phyloP scores from a whole-genome alignment of 2,113 vertebrate species.

The Dromiciops gliroides region DNA sequence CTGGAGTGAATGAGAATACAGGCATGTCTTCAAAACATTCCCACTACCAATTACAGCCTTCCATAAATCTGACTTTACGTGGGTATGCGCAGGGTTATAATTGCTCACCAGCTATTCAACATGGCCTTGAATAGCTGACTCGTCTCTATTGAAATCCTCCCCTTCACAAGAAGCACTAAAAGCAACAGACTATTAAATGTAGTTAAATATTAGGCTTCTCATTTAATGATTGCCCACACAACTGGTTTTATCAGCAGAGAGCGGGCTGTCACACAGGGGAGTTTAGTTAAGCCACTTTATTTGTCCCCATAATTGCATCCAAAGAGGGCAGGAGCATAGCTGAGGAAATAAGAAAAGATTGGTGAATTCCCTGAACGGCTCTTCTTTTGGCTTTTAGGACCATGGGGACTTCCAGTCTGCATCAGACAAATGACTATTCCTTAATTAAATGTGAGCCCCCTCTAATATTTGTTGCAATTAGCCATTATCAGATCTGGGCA shows the following conservation, averaged over 20 bases:
- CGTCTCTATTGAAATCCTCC: constrained; percentile 74
- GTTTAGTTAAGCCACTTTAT: constrained; percentile 82
- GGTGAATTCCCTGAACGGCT: constrained; percentile 82
- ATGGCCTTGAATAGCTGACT: constrained; percentile 70
- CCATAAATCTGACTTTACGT: constrained; percentile 12
- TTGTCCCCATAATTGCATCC: constrained; percentile 89
- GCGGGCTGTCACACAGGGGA: constrained; percentile 83
- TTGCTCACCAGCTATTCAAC: constrained; percentile 22
- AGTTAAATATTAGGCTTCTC: constrained; percentile 87
- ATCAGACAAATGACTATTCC: constrained; percentile 82
- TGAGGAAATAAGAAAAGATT: constrained; percentile 82
- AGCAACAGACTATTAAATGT: constrained; percentile 82
- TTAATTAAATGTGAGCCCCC: constrained; percentile 87
- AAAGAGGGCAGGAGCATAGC: constrained; percentile 79
- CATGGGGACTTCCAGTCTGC: constrained; percentile 77
- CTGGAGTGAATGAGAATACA: not conserved
- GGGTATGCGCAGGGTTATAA: accelerated
- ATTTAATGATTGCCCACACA: constrained; percentile 86
- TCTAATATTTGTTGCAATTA: constrained; percentile 82
- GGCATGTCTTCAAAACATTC: constrained; percentile 3
- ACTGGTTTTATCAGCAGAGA: constrained; percentile 88
- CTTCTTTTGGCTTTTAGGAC: constrained; percentile 78
- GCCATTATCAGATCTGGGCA: constrained; percentile 82
- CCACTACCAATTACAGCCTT: not conserved
- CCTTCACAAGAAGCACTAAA: constrained; percentile 69